Base-by-base conservation (phyloP, 2,888 invertebrate species). In the Ceramica pisi region DNA sequence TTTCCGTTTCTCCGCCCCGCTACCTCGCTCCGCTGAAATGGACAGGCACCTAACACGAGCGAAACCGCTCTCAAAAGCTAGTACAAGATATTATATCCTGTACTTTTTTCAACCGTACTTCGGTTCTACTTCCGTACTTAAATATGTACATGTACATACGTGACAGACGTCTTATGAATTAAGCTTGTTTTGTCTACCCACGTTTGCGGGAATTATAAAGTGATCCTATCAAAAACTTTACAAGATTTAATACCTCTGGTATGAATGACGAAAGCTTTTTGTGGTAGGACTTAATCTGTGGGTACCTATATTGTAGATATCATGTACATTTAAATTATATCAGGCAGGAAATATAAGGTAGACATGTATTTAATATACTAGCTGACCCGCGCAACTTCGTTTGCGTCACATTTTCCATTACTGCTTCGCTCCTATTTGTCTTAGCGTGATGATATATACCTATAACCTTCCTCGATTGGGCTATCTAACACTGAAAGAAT, bases 171-270 rank as follows among this genome's bases (percentile, higher is more conserved):
- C 56, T 77, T 62, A 77, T 78, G 51, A 67, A 79, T 65, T 81
- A 71, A 67, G 56, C 78, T 64, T 61, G 41, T 65, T 68, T 74
- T 67, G 63, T 51, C n/a, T 63, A 60, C 66, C 46, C 59, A 19
- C 76, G 41, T 63, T 67, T 65, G 67, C 53, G 56, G 71, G 67
- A 53, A 61, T 77, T 81, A 61, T 51, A 61, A 76, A 81, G 76
- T 76, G 63, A 64, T 81, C 71, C 71, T 64, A 71, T 67, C 55
- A 78, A 79, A 69, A 81, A 77, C 78, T 81, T 81, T 56, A 50
- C 56, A 38, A 56, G 56, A 62, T 63, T 78, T 67, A 75, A 57
- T 68, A 48, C 68, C 38, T 60, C 60, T 48, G 21, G 23, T 51
- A 50, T 62, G 61, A 38, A 65, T 44, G 51, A 62, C 44, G 44